These are phyloP conservation scores for Diachasmimorpha longicaudata DNA, from an alignment of 1,140 invertebrate genomes.

Conservation along the genomic window DNA sequence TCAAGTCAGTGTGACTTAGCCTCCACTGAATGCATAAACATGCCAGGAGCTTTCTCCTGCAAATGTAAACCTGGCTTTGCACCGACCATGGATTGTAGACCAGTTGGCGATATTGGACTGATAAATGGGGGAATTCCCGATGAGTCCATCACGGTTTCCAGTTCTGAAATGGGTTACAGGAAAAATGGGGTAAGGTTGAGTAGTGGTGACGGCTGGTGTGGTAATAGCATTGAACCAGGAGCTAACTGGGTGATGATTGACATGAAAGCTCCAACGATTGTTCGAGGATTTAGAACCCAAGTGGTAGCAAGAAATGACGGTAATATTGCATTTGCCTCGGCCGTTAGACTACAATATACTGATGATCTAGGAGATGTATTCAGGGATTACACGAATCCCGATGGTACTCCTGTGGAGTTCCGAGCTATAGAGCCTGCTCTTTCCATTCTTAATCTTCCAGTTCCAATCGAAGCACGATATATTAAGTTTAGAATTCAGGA, in stretches of 20 bases:
- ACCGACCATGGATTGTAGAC: constrained; percentile 87
- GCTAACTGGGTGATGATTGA: constrained; percentile 89
- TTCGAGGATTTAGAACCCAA: constrained; percentile 88
- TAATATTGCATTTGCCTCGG: constrained; percentile 84
- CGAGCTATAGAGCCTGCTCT: constrained; percentile 84
- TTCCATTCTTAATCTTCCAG: constrained; percentile 87
- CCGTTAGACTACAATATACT: constrained; percentile 84
- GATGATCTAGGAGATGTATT: constrained; percentile 89
- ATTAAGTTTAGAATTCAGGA: constrained; percentile 89
- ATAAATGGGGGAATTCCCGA: constrained; percentile 90
- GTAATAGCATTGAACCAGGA: constrained; percentile 80
- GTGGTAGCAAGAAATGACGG: constrained; percentile 80
- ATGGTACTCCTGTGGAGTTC: constrained; percentile 92
- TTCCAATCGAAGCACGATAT: constrained; percentile 90
- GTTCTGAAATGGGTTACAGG: constrained; percentile 79
- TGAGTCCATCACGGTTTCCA: constrained; percentile 85
- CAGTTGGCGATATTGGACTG: constrained; percentile 86
- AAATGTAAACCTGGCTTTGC: constrained; percentile 86
- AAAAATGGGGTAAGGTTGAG: constrained; percentile 84
- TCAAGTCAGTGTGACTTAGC: constrained; percentile 87
- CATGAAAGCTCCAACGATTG: constrained; percentile 86
- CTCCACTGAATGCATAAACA: constrained; percentile 91
- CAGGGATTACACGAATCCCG: constrained; percentile 89
- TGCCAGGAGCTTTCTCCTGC: constrained; percentile 89
- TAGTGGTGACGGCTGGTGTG: constrained; percentile 88